Evolutionary conservation across 2,113 vertebrate genomes (phyloP).

Genomic region (Okapia johnstoni): DNA sequence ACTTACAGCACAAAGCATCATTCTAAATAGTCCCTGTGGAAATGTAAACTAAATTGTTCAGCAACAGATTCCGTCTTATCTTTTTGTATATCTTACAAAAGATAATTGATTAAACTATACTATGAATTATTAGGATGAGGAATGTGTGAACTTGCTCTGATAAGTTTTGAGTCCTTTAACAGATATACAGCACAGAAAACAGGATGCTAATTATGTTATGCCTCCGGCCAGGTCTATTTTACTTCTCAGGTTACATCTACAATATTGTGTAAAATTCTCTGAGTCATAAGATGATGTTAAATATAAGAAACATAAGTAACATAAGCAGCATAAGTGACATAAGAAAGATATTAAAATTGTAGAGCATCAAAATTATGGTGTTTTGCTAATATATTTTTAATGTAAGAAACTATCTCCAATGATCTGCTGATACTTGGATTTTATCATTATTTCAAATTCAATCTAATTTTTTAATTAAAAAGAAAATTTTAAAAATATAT

Average conservation of each 20-base stretch:
- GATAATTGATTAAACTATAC: not conserved
- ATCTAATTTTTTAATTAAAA: not conserved
- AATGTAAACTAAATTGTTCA: not conserved
- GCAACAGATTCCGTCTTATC: not conserved
- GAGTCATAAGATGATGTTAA: not conserved
- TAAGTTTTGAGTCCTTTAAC: not conserved
- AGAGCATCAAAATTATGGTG: not conserved
- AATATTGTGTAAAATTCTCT: not conserved
- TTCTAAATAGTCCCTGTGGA: not conserved
- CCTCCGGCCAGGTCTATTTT: not conserved
- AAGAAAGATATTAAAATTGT: not conserved
- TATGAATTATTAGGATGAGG: not conserved
- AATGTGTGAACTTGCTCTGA: not conserved
- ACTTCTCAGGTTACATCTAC: not conserved
- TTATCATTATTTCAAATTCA: not conserved
- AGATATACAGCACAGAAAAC: not conserved
- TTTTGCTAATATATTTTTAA: not conserved
- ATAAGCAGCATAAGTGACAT: not conserved
- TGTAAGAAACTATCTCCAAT: not conserved
- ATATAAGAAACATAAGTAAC: not conserved
- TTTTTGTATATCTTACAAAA: not conserved
- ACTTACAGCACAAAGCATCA: not conserved
- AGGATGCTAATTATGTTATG: not conserved
- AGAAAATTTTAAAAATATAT: not conserved
- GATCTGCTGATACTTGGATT: not conserved